Conservation (phyloP, 1,140 invertebrate genomes). For the Papilio helenus region DNA sequence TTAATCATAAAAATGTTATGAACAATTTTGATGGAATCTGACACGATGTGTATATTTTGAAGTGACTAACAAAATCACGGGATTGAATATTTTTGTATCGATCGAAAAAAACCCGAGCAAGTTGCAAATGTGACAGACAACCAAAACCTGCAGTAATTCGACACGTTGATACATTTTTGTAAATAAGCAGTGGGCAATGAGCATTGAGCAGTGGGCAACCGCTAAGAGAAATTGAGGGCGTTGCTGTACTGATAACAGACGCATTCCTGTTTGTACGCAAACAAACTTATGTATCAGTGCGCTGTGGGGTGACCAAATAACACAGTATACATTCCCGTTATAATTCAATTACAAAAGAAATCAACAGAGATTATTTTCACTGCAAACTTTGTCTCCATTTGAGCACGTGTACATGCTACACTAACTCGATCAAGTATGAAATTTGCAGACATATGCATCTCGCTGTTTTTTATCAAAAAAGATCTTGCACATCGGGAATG, state of each 20-base stretch:
- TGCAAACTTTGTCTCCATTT: too few species aligned
- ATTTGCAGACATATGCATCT: too few species aligned
- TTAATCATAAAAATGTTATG: neutral
- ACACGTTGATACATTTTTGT: slow-evolving; percentile 9
- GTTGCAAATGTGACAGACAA: neutral
- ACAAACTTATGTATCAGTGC: slow-evolving; percentile 7
- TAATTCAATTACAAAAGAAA: neutral
- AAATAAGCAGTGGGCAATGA: neutral
- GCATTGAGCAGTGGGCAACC: neutral
- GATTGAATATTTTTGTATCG: too few species aligned
- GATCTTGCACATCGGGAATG: too few species aligned
- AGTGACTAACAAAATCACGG: neutral
- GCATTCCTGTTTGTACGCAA: slow-evolving; percentile 33
- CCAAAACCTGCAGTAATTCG: neutral
- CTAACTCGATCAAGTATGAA: too few species aligned
- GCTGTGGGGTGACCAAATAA: slow-evolving; percentile 4
- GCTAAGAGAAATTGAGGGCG: slow-evolving; percentile 28
- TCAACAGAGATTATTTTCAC: neutral
- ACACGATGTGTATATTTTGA: neutral
- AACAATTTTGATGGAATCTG: neutral
- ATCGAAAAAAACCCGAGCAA: neutral
- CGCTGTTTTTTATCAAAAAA: too few species aligned
- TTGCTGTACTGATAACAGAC: slow-evolving; percentile 18
- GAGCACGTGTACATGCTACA: too few species aligned
- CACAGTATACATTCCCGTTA: neutral